Evolutionary conservation across 2,797 vertebrate species (phyloP).

Genomic region (Hippoglossus hippoglossus): DNA sequence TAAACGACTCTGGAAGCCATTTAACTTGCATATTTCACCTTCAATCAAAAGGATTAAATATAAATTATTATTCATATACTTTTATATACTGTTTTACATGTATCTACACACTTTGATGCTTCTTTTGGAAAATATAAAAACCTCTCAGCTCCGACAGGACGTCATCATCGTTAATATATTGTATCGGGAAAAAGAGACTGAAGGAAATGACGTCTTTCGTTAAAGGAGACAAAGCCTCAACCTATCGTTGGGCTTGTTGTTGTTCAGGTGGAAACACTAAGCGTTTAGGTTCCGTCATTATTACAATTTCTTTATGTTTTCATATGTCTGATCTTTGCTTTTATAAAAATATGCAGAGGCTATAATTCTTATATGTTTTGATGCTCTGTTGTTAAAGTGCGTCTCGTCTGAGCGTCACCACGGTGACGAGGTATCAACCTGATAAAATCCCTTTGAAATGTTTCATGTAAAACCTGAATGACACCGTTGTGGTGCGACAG

Average conservation of each 20-base stretch:
- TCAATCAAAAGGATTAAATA: constrained; percentile 47
- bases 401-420: too few species aligned
- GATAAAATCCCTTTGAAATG: too few species aligned
- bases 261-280: not conserved
- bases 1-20: not conserved
- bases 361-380: too few species aligned
- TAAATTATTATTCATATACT: constrained; percentile 41
- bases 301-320: not conserved
- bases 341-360: too few species aligned
- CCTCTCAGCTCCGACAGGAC: not conserved
- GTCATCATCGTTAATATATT: not conserved
- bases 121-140: constrained; percentile 41
- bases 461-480: not conserved
- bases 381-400: not conserved
- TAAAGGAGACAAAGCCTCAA: too few species aligned
- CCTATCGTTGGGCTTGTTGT: not conserved
- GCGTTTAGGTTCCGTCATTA: not conserved
- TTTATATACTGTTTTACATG: constrained; percentile 38
- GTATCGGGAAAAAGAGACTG: too few species aligned
- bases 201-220: too few species aligned
- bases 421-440: too few species aligned
- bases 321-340: too few species aligned
- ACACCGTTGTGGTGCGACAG: not conserved
- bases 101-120: constrained; percentile 36
- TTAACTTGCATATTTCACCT: constrained; percentile 59